Evolutionary conservation across 2,113 vertebrate genomes (phyloP).

Genomic region (Seriola quinqueradiata): DNA sequence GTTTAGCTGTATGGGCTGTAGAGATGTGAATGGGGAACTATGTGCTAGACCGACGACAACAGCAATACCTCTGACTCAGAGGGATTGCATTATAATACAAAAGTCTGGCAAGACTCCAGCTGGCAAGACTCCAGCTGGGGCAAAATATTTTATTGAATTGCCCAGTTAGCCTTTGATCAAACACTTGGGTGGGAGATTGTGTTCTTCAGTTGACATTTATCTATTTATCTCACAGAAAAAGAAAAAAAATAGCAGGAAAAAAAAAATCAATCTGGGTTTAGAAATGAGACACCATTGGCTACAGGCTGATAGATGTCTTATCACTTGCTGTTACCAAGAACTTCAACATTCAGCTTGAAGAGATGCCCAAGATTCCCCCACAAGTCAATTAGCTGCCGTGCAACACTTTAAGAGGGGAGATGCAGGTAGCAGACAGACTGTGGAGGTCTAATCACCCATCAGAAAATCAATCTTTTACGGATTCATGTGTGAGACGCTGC

Average conservation of each 20-base stretch:
- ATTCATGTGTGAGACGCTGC: slow-evolving; percentile 13
- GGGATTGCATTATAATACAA: slow-evolving; percentile 71
- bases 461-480: background rate
- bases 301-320: slow-evolving; percentile 69
- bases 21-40: slow-evolving; percentile 14
- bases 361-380: slow-evolving; percentile 42
- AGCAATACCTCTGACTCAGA: slow-evolving; percentile 44
- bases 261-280: slow-evolving; percentile 56
- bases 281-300: slow-evolving; percentile 54
- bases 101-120: slow-evolving; percentile 45
- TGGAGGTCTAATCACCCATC: slow-evolving; percentile 1
- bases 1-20: slow-evolving; percentile 16
- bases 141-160: slow-evolving; percentile 71
- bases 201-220: slow-evolving; percentile 66
- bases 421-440: background rate
- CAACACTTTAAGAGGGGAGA: slow-evolving; percentile 26
- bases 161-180: slow-evolving; percentile 74
- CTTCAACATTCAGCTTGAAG: slow-evolving; percentile 42
- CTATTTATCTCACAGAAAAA: slow-evolving; percentile 59
- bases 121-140: slow-evolving; percentile 62
- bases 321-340: slow-evolving; percentile 60
- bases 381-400: slow-evolving; percentile 48
- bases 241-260: slow-evolving; percentile 10
- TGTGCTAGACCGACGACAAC: slow-evolving; percentile 22
- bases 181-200: slow-evolving; percentile 53